phyloP scores from a whole-genome alignment of 2,888 invertebrate genomes.

The Patella pellucida region DNA sequence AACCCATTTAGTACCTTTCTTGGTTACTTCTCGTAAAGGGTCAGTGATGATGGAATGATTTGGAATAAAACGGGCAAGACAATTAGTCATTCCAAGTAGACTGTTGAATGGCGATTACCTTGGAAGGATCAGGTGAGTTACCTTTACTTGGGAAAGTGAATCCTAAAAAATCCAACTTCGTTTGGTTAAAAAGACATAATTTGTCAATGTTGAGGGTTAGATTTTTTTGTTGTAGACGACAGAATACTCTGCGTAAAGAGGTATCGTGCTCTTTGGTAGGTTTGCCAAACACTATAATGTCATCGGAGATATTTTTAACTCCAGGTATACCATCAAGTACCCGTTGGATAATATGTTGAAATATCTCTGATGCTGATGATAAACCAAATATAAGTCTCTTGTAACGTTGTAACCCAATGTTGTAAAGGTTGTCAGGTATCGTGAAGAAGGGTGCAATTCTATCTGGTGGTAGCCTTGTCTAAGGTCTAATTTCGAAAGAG shows the following conservation, averaged over 20 bases:
- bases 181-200: neutral
- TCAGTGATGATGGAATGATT: constrained; percentile 34
- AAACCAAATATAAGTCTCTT: constrained; percentile 38
- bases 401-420: too few relatives aligned
- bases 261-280: constrained; percentile 54
- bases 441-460: too few relatives aligned
- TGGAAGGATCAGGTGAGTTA: constrained; percentile 21
- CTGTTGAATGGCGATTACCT: neutral
- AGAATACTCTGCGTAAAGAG: constrained; percentile 45
- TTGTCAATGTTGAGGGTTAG: neutral
- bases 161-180: neutral
- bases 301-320: constrained; percentile 66
- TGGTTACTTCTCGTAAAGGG: constrained; percentile 41
- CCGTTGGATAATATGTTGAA: constrained; percentile 68
- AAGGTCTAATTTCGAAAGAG: too few relatives aligned
- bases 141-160: neutral
- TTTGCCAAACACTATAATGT: constrained; percentile 65
- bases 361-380: constrained; percentile 70
- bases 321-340: constrained; percentile 63
- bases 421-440: too few relatives aligned
- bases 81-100: constrained; percentile 34
- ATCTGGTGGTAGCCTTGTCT: too few relatives aligned
- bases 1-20: constrained; percentile 26
- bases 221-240: constrained; percentile 8
- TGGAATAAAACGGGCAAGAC: constrained; percentile 35